Conservation (phyloP, 2,797 vertebrate genomes). For the Cyprinella venusta region DNA sequence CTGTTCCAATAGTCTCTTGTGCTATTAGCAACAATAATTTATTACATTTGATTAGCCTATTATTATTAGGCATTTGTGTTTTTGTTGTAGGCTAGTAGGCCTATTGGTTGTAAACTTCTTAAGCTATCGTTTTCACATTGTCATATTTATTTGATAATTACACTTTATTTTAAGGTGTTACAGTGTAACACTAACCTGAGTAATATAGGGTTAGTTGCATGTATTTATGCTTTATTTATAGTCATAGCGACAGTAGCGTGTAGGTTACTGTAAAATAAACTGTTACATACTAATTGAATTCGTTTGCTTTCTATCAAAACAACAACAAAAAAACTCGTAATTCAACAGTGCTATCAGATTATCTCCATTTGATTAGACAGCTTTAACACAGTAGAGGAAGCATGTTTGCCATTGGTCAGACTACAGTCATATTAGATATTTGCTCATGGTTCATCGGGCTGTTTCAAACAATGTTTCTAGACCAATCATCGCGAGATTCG, state of each 20-base stretch:
- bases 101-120: background rate
- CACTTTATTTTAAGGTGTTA: too few relatives aligned
- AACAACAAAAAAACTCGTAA: background rate
- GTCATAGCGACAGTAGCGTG: background rate
- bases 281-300: background rate
- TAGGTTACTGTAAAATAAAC: background rate
- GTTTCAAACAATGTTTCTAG: conserved; percentile 1
- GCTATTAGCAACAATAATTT: background rate
- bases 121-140: background rate
- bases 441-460: conserved; percentile 24
- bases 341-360: background rate
- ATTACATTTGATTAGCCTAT: background rate
- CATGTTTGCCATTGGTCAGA: background rate
- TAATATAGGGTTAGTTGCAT: background rate
- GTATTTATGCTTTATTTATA: background rate
- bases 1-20: background rate
- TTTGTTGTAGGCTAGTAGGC: background rate
- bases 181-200: too few relatives aligned
- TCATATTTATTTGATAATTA: background rate
- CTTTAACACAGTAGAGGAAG: background rate
- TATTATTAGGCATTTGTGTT: background rate
- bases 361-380: conserved; percentile 14
- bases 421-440: conserved; percentile 6
- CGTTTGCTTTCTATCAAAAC: background rate
- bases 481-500: background rate